These are phyloP conservation scores for Sarcoramphus papa DNA, from an alignment of 2,797 vertebrate genomes.

Conservation along the genomic window DNA sequence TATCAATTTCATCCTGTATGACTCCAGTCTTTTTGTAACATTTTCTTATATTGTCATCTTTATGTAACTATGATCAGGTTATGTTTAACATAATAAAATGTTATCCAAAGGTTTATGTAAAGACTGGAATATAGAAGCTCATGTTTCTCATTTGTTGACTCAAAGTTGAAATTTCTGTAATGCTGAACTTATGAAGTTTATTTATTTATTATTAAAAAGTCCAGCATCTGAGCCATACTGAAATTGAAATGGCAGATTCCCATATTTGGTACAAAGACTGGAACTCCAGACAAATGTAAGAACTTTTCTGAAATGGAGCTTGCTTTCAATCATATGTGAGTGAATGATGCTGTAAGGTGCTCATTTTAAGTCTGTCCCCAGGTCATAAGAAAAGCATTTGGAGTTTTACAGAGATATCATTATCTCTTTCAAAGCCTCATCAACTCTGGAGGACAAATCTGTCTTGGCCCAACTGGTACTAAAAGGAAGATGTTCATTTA, in stretches of 20 bases:
- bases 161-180: neutral
- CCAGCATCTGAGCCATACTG: neutral
- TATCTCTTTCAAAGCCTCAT: conserved; percentile 22
- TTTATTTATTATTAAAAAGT: neutral
- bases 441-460: neutral
- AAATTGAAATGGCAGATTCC: neutral
- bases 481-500: conserved; percentile 6
- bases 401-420: neutral
- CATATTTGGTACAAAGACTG: neutral
- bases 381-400: conserved; percentile 9
- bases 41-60: neutral
- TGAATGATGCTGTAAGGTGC: neutral
- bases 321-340: conserved; percentile 41
- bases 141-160: neutral
- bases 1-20: neutral
- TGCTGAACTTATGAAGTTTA: neutral
- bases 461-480: neutral
- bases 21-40: neutral
- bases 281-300: neutral
- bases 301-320: neutral
- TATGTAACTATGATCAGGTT: neutral
- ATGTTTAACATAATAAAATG: neutral
- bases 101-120: neutral
- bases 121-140: neutral
- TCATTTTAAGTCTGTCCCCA: neutral